Conservation (phyloP, 2,113 vertebrate species). For the Gallinago jamesoni region DNA sequence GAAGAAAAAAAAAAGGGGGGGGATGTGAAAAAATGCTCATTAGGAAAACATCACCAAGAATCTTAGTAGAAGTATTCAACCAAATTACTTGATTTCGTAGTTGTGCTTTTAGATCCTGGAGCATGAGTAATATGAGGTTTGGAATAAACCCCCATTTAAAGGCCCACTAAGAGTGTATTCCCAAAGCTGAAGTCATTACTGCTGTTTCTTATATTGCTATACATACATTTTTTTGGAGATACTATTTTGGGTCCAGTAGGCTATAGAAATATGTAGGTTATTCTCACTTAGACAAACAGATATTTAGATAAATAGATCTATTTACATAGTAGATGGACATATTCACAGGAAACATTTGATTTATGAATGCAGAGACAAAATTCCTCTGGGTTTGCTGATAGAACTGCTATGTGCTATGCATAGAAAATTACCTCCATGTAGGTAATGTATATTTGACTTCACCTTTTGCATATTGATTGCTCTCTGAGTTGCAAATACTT, state of each 20-base stretch:
- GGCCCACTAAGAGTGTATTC: neutral
- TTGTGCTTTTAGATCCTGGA: neutral
- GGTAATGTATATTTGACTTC: slow-evolving; percentile 16
- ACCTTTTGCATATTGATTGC: slow-evolving; percentile 26
- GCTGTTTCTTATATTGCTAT: neutral
- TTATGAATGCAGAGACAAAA: neutral
- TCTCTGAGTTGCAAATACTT: neutral
- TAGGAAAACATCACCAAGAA: neutral
- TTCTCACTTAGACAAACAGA: neutral
- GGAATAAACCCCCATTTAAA: neutral
- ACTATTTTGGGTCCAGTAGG: neutral
- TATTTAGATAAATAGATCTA: neutral
- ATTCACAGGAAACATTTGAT: neutral
- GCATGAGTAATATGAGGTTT: neutral
- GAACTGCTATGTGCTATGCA: neutral
- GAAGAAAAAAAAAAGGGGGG: neutral
- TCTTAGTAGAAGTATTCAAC: neutral
- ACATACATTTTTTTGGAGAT: accelerated
- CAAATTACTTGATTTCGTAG: neutral
- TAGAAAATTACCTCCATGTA: neutral
- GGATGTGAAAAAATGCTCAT: neutral
- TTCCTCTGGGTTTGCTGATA: neutral
- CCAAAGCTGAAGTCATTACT: neutral
- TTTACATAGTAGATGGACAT: neutral
- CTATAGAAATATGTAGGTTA: neutral